Base-by-base conservation (phyloP, 2,113 vertebrate genomes). In the Heliornis fulica region DNA sequence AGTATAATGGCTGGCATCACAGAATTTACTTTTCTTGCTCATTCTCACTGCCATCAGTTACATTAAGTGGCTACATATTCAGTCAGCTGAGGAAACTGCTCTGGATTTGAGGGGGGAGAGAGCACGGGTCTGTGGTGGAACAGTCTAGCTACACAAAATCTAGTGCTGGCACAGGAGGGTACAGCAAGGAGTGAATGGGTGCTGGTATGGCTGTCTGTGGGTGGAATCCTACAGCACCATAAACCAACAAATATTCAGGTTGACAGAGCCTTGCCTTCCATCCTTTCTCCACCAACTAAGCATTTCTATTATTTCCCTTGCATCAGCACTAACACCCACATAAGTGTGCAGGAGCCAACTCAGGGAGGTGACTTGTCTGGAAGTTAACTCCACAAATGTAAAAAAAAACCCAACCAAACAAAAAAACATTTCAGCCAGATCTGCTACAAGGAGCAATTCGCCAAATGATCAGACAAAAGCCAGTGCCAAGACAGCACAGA, bases 261-360 rank as follows among this genome's bases (percentile, higher is more conserved):
- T 28, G 8, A 77, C 59, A 83, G 46, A 70, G 56, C 41, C 20
- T 86, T 38, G 36, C 29, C 50, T 86, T 29, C 11, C 50, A 54
- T 59, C 84, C 61, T 83, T 95, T 60, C 76, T 66, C 38, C 29
- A 70, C 45, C 41, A 66, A 29, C 25, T 71, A 70, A 90, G 46
- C 79, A 41, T 70, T 80, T 74, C 79, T 74, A 15, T 70, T 90
- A 59, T 93, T 95, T 93, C 89, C 85, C 80, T 81, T 89, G 89
- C 71, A 79, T 93, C 92, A 94, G 96, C 92, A 90, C 71, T 83
- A 83, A 90, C 86, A 86, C 86, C 79, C 83, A 83, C 76, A 5
- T 2, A 54, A 15, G 12, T 4, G 15, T 17, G 59, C 59, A 66
- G 71, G 41, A 95, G 83, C 86, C 92, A 90, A 0, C 72, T 72